These are phyloP conservation scores for Psettodes erumei DNA, from an alignment of 2,113 vertebrate species.

Conservation along the genomic window DNA sequence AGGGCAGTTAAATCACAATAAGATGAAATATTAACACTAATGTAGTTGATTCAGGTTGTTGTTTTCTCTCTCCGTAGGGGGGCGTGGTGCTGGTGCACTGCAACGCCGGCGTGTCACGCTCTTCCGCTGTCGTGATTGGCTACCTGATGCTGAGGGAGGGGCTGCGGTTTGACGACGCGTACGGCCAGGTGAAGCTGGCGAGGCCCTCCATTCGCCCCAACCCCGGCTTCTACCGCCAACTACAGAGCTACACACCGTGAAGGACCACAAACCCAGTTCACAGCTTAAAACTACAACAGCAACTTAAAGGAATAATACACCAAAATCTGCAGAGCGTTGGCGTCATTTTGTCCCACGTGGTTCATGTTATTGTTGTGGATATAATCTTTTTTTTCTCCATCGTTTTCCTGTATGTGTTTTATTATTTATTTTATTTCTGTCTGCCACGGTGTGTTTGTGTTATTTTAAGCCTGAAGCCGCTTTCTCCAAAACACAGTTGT, in stretches of 20 bases:
- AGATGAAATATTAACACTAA: no score
- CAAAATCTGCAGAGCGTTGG: not conserved
- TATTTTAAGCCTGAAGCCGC: not conserved
- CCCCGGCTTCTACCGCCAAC: constrained; percentile 90
- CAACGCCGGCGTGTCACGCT: constrained; percentile 95
- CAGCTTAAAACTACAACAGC: not conserved
- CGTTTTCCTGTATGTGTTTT: not conserved
- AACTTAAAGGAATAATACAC: not conserved
- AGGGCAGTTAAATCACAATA: not conserved
- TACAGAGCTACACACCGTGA: constrained; percentile 86
- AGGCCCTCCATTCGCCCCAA: constrained; percentile 90
- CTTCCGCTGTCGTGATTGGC: constrained; percentile 89
- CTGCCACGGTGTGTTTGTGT: constrained; percentile 2
- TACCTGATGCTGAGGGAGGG: constrained; percentile 91
- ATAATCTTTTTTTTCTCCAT: no score
- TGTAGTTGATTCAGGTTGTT: no score
- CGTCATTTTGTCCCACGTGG: not conserved
- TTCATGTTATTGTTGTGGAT: no score
- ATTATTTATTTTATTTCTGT: constrained; percentile 4
- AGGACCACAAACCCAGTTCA: not conserved
- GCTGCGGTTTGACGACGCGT: constrained; percentile 88
- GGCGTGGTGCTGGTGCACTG: constrained; percentile 94
- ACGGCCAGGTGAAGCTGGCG: constrained; percentile 87
- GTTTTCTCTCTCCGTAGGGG: constrained; percentile 77
- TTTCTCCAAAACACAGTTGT: not conserved